These are phyloP conservation scores for Eumerus sabulonum DNA, from an alignment of 2,888 invertebrate species.

Conservation along the genomic window DNA sequence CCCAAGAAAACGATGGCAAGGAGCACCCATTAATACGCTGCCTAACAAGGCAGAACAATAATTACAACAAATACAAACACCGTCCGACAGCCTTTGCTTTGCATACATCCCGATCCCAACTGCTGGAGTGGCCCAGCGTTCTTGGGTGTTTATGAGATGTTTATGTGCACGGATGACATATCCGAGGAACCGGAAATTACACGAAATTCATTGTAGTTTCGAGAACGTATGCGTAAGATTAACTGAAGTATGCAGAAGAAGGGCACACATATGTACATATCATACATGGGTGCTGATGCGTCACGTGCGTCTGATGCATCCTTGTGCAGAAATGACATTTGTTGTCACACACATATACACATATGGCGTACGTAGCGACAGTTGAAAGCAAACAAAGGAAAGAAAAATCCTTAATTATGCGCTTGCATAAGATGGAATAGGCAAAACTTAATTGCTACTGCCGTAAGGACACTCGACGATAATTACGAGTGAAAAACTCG, in stretches of 20 bases:
- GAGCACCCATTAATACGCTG: conserved; percentile 26
- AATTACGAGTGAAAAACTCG: conserved; percentile 50
- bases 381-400: neutral
- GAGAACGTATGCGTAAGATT: neutral
- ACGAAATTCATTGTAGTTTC: conserved; percentile 23
- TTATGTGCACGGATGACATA: conserved; percentile 43
- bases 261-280: too few relatives aligned
- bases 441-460: conserved; percentile 57
- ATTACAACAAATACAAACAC: conserved; percentile 5
- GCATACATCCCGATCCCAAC: conserved; percentile 9
- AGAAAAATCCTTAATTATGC: conserved; percentile 45
- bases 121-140: conserved; percentile 8
- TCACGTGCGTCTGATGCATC: too few relatives aligned
- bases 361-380: too few relatives aligned
- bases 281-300: too few relatives aligned
- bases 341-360: too few relatives aligned
- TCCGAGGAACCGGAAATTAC: conserved; percentile 49
- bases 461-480: conserved; percentile 49
- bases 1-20: conserved; percentile 4
- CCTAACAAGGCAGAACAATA: conserved; percentile 48
- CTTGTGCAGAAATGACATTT: neutral
- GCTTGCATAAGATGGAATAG: conserved; percentile 52
- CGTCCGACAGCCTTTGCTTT: neutral
- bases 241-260: conserved; percentile 17
- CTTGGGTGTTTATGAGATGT: conserved; percentile 39